phyloP scores from a whole-genome alignment of 2,113 vertebrate genomes.

The Tichodroma muraria region DNA sequence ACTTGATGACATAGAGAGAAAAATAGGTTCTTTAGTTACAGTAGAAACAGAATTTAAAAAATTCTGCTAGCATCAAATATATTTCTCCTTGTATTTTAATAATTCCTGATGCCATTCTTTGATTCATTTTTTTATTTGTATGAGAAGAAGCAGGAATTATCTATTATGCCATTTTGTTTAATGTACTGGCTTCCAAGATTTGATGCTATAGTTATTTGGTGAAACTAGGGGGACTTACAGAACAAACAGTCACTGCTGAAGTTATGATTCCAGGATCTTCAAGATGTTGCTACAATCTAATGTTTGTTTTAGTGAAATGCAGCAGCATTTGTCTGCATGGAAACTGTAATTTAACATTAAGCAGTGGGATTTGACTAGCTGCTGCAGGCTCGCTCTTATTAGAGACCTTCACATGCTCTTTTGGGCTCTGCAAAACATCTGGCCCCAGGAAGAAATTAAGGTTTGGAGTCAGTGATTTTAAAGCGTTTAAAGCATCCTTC shows the following conservation, averaged over 20 bases:
- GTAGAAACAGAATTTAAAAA: background rate
- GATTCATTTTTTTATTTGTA: background rate
- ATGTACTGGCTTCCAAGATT: background rate
- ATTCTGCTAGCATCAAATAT: background rate
- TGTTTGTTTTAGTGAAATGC: slow-evolving; percentile 51
- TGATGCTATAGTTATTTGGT: slow-evolving; percentile 14
- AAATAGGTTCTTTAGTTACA: background rate
- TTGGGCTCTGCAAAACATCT: background rate
- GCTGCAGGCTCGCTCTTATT: slow-evolving; percentile 40
- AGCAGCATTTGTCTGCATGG: slow-evolving; percentile 34
- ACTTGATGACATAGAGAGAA: background rate
- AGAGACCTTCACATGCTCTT: background rate
- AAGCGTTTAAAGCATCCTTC: background rate
- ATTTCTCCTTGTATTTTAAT: background rate
- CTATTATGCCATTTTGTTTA: background rate
- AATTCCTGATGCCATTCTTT: background rate
- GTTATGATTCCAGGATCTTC: slow-evolving; percentile 18
- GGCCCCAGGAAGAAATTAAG: background rate
- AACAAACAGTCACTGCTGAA: slow-evolving; percentile 51
- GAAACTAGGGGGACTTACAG: slow-evolving; percentile 19
- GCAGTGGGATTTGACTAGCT: slow-evolving; percentile 39
- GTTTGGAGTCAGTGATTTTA: background rate
- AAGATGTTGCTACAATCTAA: slow-evolving; percentile 30
- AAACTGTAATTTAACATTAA: slow-evolving; percentile 48
- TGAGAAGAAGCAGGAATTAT: background rate